Conservation (phyloP, 2,888 invertebrate genomes). For the Netelia inedita region DNA sequence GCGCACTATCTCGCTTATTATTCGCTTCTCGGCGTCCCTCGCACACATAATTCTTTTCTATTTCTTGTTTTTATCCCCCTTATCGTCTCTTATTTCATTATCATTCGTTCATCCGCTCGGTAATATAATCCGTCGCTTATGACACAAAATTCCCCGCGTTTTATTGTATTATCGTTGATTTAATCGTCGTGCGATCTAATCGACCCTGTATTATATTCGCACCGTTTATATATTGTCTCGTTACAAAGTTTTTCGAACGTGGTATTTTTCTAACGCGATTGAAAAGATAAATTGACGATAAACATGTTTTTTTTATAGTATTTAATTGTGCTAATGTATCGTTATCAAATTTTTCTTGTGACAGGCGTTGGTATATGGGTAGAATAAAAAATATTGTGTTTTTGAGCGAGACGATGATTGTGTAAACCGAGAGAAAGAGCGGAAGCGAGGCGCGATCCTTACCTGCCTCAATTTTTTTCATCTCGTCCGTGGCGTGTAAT, state of each 20-base stretch:
- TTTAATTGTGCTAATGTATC: too few relatives aligned
- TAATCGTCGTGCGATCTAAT: too few relatives aligned
- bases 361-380: too few relatives aligned
- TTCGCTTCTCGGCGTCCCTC: background rate
- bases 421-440: background rate
- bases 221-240: too few relatives aligned
- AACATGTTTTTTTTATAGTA: too few relatives aligned
- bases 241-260: too few relatives aligned
- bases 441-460: constrained; percentile 33
- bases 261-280: too few relatives aligned
- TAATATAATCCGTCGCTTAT: background rate
- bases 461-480: constrained; percentile 67
- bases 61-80: background rate
- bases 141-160: too few relatives aligned
- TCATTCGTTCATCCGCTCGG: background rate
- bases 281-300: too few relatives aligned
- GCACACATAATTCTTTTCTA: constrained; percentile 9
- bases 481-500: constrained; percentile 43
- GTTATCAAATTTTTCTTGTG: too few relatives aligned
- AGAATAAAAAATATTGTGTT: background rate
- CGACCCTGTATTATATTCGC: too few relatives aligned
- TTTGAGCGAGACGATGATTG: background rate
- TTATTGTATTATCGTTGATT: too few relatives aligned
- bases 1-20: background rate
- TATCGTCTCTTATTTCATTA: constrained; percentile 4